Evolutionary conservation across 2,888 invertebrate species (phyloP).

Genomic region (Salticus scenicus): DNA sequence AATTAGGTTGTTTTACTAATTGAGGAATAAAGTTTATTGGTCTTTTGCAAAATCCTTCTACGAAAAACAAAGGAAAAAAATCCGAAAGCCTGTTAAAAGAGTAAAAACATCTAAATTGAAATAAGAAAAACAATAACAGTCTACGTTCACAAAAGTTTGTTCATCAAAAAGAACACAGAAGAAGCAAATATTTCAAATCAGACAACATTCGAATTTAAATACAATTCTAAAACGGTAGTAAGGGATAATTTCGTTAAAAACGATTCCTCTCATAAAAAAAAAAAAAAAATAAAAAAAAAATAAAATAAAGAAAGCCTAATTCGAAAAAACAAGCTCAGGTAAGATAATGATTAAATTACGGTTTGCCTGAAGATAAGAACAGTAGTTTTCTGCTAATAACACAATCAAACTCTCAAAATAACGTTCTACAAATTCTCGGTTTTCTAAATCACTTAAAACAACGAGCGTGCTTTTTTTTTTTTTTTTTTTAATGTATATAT

Average conservation of each 20-base stretch:
- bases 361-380: slow-evolving; percentile 41
- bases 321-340: not conserved
- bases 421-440: slow-evolving; percentile 29
- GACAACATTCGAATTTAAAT: slow-evolving; percentile 18
- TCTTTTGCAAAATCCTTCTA: not conserved
- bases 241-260: slow-evolving; percentile 7
- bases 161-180: slow-evolving; percentile 1
- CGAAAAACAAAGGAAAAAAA: not conserved
- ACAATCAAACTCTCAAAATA: slow-evolving; percentile 48
- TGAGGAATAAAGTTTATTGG: not conserved
- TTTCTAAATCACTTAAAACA: slow-evolving; percentile 54
- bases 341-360: slow-evolving; percentile 5
- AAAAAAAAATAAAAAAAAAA: too few species aligned
- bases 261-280: not conserved
- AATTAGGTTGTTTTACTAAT: not conserved
- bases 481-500: slow-evolving; percentile 23
- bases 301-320: too few species aligned
- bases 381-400: slow-evolving; percentile 55
- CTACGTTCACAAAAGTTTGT: not conserved
- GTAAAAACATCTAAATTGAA: slow-evolving; percentile 9
- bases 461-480: slow-evolving; percentile 17
- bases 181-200: not conserved
- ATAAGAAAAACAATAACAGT: not conserved
- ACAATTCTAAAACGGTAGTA: slow-evolving; percentile 9
- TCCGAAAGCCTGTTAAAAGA: not conserved